Percentiles rank a stretch among this genome's conserved stretches.
Evolutionary conservation across 2,797 vertebrate species (phyloP).

Genomic region (Macropus fuliginosus): DNA sequence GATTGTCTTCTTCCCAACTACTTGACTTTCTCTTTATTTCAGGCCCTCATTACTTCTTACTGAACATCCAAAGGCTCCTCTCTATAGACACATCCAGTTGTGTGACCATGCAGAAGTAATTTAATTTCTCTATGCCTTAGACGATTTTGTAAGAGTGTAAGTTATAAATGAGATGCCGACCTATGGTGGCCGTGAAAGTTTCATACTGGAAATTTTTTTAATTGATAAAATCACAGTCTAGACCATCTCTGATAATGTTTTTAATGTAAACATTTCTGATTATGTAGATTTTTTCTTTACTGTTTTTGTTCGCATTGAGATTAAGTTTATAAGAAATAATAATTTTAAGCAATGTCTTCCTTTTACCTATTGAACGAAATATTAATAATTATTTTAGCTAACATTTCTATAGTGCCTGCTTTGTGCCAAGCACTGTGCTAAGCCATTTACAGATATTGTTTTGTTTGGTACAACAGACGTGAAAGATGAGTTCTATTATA

Average conservation of each 20-base stretch:
- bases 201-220: neutral
- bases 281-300: neutral
- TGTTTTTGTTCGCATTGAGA: neutral
- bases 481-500: neutral
- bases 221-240: neutral
- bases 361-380: neutral
- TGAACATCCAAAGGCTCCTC: neutral
- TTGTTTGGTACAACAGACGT: neutral
- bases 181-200: neutral
- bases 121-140: neutral
- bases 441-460: neutral
- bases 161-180: neutral
- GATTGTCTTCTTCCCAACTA: neutral
- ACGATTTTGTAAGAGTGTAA: neutral
- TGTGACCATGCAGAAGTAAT: neutral
- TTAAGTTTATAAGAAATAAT: neutral
- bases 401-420: neutral
- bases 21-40: neutral
- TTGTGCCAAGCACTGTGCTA: neutral
- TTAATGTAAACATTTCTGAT: neutral
- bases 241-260: neutral
- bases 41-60: neutral
- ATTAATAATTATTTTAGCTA: neutral
- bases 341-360: neutral
- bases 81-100: neutral